Percentiles rank a stretch among this genome's conserved stretches.
These are phyloP conservation scores for Macaria notata DNA, from an alignment of 2,888 invertebrate genomes.

Conservation along the genomic window DNA sequence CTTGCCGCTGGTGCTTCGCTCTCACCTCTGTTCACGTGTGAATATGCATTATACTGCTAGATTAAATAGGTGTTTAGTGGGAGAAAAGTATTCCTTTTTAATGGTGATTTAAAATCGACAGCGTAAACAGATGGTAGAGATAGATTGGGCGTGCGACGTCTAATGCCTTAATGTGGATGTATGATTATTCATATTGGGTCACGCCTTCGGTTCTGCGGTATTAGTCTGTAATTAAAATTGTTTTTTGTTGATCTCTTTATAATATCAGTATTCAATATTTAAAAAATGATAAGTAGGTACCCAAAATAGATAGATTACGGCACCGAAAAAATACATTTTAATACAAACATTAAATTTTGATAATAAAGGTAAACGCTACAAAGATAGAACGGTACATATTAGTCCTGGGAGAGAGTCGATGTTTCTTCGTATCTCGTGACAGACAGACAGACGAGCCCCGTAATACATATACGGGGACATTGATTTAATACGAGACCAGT, in stretches of 20 bases:
- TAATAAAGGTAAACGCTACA: not conserved
- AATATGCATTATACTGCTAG: constrained; percentile 76
- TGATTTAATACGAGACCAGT: constrained; percentile 63
- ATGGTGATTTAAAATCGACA: constrained; percentile 65
- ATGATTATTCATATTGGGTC: constrained; percentile 63
- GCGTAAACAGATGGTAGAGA: constrained; percentile 57
- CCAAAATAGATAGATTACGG: too few relatives aligned
- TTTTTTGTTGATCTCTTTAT: constrained; percentile 21
- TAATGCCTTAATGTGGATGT: constrained; percentile 70
- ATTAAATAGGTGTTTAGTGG: constrained; percentile 66
- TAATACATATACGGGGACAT: constrained; percentile 65
- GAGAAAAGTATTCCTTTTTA: constrained; percentile 50
- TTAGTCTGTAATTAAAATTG: constrained; percentile 35
- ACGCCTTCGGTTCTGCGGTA: constrained; percentile 64
- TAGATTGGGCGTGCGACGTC: constrained; percentile 70
- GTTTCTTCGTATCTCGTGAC: constrained; percentile 53
- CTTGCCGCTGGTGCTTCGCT: constrained; percentile 79
- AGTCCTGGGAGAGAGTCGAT: constrained; percentile 37
- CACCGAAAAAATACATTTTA: too few relatives aligned
- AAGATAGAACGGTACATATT: constrained; percentile 27
- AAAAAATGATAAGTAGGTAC: too few relatives aligned
- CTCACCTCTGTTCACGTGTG: constrained; percentile 81
- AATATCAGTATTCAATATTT: constrained; percentile 6
- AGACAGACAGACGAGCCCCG: constrained; percentile 48
- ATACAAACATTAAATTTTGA: too few relatives aligned